Evolutionary conservation across 2,888 invertebrate species (phyloP), one percentile per base, ranked within the genome.

Genomic region (Ophion ellenae): DNA sequence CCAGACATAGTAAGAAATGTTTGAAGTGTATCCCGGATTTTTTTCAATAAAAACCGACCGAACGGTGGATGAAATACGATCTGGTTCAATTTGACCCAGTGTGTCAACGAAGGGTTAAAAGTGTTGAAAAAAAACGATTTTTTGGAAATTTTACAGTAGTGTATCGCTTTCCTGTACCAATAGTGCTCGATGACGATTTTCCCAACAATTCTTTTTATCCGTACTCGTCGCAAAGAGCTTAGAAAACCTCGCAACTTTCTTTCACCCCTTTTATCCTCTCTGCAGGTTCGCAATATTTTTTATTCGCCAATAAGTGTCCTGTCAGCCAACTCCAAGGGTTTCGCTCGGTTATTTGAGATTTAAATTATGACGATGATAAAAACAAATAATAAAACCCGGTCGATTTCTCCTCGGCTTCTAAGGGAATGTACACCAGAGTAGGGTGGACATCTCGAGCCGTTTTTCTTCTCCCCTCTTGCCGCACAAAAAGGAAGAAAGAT

Each of bases 391-490:
- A 11, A 63, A 20, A n/a, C 45, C 24, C 4, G n/a, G n/a, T 57
- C 24, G 17, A 17, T 24, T 61, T 45, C 53, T n/a, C 5, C 61
- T 20, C 20, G 61, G 57, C 40, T 57, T 53, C 32, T 17, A 24
- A 61, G 24, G 61, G 61, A 17, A 61, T 45, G 45, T 69, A 57
- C 3, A 17, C 59, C 32, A 28, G 59, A 74, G 77, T 20, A 6
- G 11, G 47, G 47, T 32, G 57, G 83, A 82, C 77, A 63, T 70
- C 67, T 77, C 32, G n/a, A 81, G 61, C 75, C 57, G 79, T 80
- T 79, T 81, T 63, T 85, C 64, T 80, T 76, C 64, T 71, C 75
- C 75, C 64, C 77, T 10, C 47, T 11, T 47, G 47, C 47, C 11
- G 9, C 47, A 2, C 47, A 14, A 47, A 47, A 47, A 47, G 47